Percentiles rank a stretch among this genome's conserved stretches.
These are phyloP conservation scores for Varanus salvator DNA, from an alignment of 2,113 vertebrate species.

Conservation along the genomic window DNA sequence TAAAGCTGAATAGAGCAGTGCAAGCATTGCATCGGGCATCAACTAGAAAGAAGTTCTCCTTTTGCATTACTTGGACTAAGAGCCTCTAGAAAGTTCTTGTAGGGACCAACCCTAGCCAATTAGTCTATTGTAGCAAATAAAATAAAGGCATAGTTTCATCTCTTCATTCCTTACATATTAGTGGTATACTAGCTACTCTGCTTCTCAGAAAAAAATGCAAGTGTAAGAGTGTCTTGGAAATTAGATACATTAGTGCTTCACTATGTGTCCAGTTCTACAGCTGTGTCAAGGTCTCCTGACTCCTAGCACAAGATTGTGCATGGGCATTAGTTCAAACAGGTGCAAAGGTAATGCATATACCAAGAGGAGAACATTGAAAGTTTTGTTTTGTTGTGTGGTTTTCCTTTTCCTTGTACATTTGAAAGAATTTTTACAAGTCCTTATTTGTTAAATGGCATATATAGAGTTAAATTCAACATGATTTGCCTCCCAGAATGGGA, in stretches of 20 bases:
- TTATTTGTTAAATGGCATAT: not conserved
- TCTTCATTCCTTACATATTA: not conserved
- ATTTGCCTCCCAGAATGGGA: no score
- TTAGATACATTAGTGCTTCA: not conserved
- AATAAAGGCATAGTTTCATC: not conserved
- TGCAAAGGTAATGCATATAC: not conserved
- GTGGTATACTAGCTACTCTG: not conserved
- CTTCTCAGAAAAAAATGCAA: not conserved
- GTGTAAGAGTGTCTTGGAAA: not conserved
- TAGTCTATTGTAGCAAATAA: not conserved
- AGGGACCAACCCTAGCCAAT: not conserved
- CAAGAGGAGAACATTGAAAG: not conserved
- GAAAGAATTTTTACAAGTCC: not conserved
- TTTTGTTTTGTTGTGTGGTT: not conserved
- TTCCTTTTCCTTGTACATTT: not conserved
- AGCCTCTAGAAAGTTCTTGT: not conserved
- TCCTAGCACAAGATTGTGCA: not conserved
- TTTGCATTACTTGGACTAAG: not conserved
- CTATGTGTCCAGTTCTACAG: not conserved
- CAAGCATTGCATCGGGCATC: not conserved
- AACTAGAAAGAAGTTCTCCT: not conserved
- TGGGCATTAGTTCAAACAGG: not conserved
- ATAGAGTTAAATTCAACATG: no score
- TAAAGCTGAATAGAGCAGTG: not conserved
- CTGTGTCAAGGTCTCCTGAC: not conserved